A percentile compares a stretch with the other conserved stretches of the same genome.
phyloP scores from a whole-genome alignment of 2,797 vertebrate genomes.

The Falco biarmicus region DNA sequence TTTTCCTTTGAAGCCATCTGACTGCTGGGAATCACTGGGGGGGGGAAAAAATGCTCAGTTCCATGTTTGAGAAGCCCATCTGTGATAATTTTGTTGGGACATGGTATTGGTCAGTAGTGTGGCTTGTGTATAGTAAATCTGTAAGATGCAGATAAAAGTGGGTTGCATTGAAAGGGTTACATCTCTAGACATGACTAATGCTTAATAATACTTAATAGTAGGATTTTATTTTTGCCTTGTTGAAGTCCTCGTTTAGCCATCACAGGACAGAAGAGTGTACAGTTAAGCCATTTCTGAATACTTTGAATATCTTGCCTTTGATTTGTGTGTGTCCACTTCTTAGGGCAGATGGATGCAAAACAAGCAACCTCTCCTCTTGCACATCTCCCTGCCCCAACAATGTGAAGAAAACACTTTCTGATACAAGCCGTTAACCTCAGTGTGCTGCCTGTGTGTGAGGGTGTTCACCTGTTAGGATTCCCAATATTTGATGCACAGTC shows the following conservation, averaged over 20 bases:
- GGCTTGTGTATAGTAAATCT: not conserved
- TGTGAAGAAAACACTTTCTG: not conserved
- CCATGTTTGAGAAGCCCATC: not conserved
- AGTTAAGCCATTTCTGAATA: not conserved
- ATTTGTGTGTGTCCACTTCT: not conserved
- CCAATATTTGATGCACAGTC: not conserved
- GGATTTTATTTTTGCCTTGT: conserved; percentile 13
- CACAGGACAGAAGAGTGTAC: not conserved
- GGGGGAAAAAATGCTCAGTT: not conserved
- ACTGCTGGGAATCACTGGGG: not conserved
- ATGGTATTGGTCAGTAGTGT: not conserved
- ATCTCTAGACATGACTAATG: not conserved
- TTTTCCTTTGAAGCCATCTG: not conserved
- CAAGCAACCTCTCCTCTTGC: not conserved
- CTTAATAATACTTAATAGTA: conserved; percentile 4
- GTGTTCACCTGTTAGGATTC: not conserved
- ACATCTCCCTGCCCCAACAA: not conserved
- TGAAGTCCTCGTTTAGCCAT: conserved; percentile 5
- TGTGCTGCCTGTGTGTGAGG: not conserved
- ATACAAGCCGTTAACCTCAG: rapidly evolving
- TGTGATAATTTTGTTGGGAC: not conserved
- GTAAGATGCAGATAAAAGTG: not conserved
- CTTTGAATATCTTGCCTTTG: not conserved
- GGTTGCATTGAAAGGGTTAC: not conserved
- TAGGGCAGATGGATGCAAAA: not conserved